Conservation (phyloP, 2,888 invertebrate species). For the Scelioninae gen. 2 region DNA sequence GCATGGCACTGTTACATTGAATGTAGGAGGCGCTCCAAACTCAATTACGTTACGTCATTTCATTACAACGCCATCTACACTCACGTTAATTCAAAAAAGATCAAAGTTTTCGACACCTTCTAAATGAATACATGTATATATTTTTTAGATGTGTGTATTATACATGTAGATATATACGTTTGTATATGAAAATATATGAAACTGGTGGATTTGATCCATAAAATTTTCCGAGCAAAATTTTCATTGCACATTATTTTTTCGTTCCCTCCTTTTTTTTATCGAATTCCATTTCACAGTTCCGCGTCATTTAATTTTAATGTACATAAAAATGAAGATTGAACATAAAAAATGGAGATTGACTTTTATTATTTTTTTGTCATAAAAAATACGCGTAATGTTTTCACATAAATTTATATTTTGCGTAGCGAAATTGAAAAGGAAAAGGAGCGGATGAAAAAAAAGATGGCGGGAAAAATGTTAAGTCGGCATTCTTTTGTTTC, state of each 20-base stretch:
- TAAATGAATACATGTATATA: too few species aligned
- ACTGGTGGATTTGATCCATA: conserved; percentile 27
- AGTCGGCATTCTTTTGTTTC: conserved; percentile 39
- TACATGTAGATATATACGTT: too few species aligned
- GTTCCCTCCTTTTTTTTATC: conserved; percentile 18
- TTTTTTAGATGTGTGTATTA: too few species aligned
- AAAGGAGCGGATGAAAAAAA: background rate
- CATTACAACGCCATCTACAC: too few species aligned
- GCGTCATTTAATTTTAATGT: conserved; percentile 50
- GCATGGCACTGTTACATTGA: too few species aligned
- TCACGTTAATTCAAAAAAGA: too few species aligned
- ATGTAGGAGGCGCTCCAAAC: too few species aligned
- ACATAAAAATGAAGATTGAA: conserved; percentile 50
- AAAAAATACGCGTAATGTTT: conserved; percentile 47
- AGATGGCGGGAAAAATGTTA: conserved; percentile 15
- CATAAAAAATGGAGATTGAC: conserved; percentile 51
- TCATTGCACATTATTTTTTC: conserved; percentile 24
- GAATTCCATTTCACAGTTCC: conserved; percentile 38
- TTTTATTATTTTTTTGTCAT: conserved; percentile 55
- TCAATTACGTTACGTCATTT: too few species aligned
- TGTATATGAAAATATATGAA: too few species aligned
- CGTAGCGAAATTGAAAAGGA: conserved; percentile 31
- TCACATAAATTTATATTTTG: conserved; percentile 48
- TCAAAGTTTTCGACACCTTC: too few species aligned
- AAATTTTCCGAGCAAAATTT: conserved; percentile 38